Base-by-base conservation (phyloP, 2,113 vertebrate genomes). In the Hymenochirus boettgeri region DNA sequence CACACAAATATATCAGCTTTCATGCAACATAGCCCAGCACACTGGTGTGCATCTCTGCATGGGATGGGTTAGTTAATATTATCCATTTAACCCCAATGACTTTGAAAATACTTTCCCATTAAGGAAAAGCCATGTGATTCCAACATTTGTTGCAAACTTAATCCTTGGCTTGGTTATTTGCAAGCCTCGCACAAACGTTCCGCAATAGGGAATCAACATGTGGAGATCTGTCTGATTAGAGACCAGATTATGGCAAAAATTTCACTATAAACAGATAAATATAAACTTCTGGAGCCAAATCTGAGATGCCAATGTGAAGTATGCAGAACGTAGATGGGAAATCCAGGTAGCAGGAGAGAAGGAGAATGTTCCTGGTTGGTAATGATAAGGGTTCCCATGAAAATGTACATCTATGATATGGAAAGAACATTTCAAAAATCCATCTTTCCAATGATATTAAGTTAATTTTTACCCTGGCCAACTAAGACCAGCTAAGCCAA, bases 51-150 rank as follows among this genome's bases (percentile, higher is more conserved):
- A 39, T 67, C 58, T 23, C 64, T 59, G 56, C 57, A 67, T 67
- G 64, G 51, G 64, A 67, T 67, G 64, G 64, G 52, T 67, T 67
- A 58, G 64, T 67, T 67, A 67, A 67, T 67, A 59, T 59, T n/a
- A n/a, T n/a, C 64, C 64, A 67, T 67, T 67, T 67, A 67, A 67
- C 64, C 64, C 64, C 56, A 67, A 67, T 67, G 64, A 67, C 64
- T 67, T 59, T 67, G 31, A 59, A 59, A 51, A 67, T 59, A 67
- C 45, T 67, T 67, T 67, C 56, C 58, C 64, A 67, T 59, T 67
- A 67, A 67, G 42, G 59, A 56, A 67, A 67, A 67, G 55, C 64
- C 64, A 67, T 59, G 46, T 67, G 47, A 67, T 67, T 66, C 63
- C 45, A 26, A 57, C 63, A 58, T 21, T 27, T 39, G 45, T n/a